Percentiles rank a stretch among this genome's conserved stretches.
Conservation (phyloP, 1,140 invertebrate species). For the Pantala flavescens region DNA sequence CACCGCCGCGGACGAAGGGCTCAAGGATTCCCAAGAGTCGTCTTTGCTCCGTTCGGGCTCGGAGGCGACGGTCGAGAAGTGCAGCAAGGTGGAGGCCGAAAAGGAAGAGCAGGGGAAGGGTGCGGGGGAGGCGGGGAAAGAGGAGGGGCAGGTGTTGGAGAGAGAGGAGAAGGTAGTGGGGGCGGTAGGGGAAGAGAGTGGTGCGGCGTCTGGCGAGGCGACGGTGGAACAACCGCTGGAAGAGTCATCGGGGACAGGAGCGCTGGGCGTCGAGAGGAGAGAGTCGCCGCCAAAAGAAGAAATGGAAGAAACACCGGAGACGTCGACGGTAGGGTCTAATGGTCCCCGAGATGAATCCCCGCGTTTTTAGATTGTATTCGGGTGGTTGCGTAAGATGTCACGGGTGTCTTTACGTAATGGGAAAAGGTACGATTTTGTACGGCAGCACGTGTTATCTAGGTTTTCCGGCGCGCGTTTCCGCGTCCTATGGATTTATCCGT, state of each 20-base stretch:
- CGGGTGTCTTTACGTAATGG: no score
- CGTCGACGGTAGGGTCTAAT: not conserved
- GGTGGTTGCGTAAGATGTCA: no score
- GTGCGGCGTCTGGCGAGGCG: constrained; percentile 8
- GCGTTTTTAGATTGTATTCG: no score
- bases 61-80: not conserved
- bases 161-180: constrained; percentile 9
- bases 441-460: no score
- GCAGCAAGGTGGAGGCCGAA: constrained; percentile 4
- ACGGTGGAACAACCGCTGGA: not conserved
- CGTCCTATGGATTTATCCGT: no score
- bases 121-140: constrained; percentile 6
- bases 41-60: not conserved
- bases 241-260: not conserved
- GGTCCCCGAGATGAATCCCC: no score
- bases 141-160: not conserved
- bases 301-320: not conserved
- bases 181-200: not conserved
- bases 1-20: no score
- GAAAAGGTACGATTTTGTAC: no score
- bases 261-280: no score
- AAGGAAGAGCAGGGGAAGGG: constrained; percentile 12
- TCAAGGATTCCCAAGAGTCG: no score
- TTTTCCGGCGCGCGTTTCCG: no score
- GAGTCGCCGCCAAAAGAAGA: not conserved